Base-by-base conservation (phyloP, 2,113 vertebrate genomes). In the Aphyosemion australe region DNA sequence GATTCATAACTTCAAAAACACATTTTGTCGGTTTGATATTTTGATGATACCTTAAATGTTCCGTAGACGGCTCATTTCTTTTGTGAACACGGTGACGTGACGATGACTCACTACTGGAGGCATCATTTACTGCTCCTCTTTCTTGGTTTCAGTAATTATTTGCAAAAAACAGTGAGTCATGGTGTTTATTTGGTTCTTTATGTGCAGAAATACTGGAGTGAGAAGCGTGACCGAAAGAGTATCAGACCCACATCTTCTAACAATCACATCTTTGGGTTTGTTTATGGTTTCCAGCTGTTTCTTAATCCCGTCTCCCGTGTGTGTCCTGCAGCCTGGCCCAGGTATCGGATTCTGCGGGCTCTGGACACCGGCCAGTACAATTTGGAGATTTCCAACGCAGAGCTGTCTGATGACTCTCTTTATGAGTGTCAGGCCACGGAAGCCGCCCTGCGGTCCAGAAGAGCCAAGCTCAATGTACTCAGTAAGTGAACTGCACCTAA, bases 391-490 rank as follows among this genome's bases (percentile, higher is more conserved):
- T 92, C 86, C 4, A 84, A 92, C 0, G 92, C 97, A 0, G 94
- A 96, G 70, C 94, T 99, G 41, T 95, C 95, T 0, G 97, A 99
- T 14, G 97, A 98, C 48, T 97, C 96, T 6, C 87, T 93, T 19
- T 99, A 96, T 0, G 96, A 99, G 91, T 98, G 96, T 89, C 97
- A 99, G 86, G 97, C 97, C 79, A 98, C 97, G 0, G 96, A 98
- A 87, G 96, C 95, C 0, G 97, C 97, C 4, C 92, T 98, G 72
- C 93, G 97, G 14, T 98, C 97, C 13, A 91, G 95, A 61, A 85
- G 94, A 5, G 97, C 96, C 60, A 94, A 92, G 55, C 94, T 99
- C 88, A 99, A 95, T 0, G 96, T 99, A 12, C 94, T 99, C 74
- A 96, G 97, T 99, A 88, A 94, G 94, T 80, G n/a, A 52, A 6